These are phyloP conservation scores for Cryptocheilus praepositus DNA, from an alignment of 2,888 invertebrate species.

Conservation along the genomic window DNA sequence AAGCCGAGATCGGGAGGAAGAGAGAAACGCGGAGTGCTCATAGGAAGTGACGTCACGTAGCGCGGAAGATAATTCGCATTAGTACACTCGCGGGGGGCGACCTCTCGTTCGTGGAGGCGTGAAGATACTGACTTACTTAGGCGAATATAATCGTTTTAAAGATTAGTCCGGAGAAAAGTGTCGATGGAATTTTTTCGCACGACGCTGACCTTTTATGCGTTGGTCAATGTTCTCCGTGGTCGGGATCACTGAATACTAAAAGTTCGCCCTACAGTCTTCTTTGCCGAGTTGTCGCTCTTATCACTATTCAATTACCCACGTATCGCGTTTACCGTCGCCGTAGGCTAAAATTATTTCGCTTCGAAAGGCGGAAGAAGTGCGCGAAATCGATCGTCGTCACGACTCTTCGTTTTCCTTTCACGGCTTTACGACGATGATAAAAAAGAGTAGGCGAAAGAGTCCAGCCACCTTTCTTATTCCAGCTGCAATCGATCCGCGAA, in stretches of 20 bases:
- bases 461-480: neutral
- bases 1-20: neutral
- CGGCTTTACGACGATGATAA: constrained; percentile 11
- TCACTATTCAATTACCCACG: too few relatives aligned
- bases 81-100: neutral
- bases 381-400: constrained; percentile 7
- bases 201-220: constrained; percentile 14
- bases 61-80: constrained; percentile 38
- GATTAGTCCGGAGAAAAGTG: constrained; percentile 7
- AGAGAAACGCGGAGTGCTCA: neutral
- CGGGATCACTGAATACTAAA: too few relatives aligned
- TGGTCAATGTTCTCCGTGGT: too few relatives aligned
- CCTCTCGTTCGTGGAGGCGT: constrained; percentile 6
- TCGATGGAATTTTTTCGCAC: constrained; percentile 5
- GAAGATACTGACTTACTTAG: constrained; percentile 11
- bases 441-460: constrained; percentile 3
- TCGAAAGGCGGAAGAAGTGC: neutral
- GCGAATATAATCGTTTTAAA: neutral
- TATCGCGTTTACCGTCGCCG: too few relatives aligned
- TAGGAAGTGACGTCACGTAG: constrained; percentile 31
- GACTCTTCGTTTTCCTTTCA: neutral
- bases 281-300: too few relatives aligned
- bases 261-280: too few relatives aligned
- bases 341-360: neutral
- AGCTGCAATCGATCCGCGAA: neutral